Evolutionary conservation across 1,140 invertebrate genomes (phyloP).

Genomic region (Procambarus clarkii): DNA sequence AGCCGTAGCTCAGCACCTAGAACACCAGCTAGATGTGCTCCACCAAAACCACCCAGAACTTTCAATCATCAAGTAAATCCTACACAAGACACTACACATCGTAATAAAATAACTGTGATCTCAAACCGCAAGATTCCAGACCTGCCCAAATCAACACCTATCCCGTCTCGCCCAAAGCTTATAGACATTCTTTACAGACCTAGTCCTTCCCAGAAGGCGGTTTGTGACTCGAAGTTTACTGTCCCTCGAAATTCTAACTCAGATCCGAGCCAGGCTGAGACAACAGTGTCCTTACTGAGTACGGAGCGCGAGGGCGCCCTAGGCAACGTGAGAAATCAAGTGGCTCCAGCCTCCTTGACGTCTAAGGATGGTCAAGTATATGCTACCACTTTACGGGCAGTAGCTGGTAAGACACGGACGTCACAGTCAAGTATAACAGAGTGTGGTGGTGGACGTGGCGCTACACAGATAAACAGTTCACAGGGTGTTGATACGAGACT

Average conservation of each 20-base stretch:
- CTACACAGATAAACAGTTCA: neutral
- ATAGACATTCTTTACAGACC: neutral
- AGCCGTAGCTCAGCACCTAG: too few relatives aligned
- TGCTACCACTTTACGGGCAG: neutral
- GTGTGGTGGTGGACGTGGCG: neutral
- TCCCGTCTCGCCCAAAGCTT: neutral
- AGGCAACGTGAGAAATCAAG: neutral
- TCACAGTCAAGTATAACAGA: neutral
- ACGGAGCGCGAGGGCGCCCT: neutral
- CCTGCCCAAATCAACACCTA: neutral
- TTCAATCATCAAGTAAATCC: neutral
- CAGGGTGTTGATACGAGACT: neutral
- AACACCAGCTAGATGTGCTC: neutral
- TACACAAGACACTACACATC: neutral
- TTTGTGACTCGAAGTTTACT: neutral
- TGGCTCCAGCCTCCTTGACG: neutral
- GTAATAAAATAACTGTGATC: neutral
- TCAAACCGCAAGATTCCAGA: neutral
- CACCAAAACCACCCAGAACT: neutral
- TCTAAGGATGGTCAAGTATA: neutral
- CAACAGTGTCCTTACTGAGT: neutral
- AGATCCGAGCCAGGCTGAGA: neutral
- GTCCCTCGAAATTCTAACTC: neutral
- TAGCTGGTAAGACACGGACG: neutral
- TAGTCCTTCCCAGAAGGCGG: neutral